phyloP scores from a whole-genome alignment of 2,888 invertebrate species.

The Tipula lateralis region DNA sequence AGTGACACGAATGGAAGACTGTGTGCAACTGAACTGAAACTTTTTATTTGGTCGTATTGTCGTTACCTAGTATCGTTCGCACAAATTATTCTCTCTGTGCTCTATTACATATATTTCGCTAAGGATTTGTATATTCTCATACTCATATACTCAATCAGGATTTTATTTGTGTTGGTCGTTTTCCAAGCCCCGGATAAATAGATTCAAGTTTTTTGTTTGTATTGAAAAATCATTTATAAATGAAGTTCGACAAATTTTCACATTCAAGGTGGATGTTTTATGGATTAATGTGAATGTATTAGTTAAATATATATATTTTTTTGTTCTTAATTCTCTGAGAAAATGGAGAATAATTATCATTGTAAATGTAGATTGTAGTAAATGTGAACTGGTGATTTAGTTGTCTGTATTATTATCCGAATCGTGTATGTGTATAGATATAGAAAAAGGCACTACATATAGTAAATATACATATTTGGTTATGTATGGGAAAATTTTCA shows the following conservation, averaged over 20 bases:
- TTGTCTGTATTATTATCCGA: background rate
- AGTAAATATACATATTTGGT: too few relatives aligned
- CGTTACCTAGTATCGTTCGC: background rate
- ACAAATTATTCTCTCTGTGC: background rate
- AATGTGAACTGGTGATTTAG: background rate
- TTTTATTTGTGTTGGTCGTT: background rate
- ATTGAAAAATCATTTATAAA: background rate
- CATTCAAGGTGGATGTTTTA: background rate
- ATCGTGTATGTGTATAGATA: background rate
- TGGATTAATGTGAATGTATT: background rate
- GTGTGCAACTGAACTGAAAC: constrained; percentile 36
- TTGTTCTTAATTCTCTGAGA: background rate
- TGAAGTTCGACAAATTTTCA: background rate
- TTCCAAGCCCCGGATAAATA: constrained; percentile 26
- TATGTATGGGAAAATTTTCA: background rate
- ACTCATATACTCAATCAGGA: background rate
- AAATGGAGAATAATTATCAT: background rate
- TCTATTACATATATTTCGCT: background rate
- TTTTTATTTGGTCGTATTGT: background rate
- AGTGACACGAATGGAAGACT: constrained; percentile 37
- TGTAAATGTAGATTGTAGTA: background rate
- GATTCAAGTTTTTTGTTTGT: background rate
- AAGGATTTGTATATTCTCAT: background rate
- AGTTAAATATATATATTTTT: too few relatives aligned
- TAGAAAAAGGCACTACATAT: too few relatives aligned